Evolutionary conservation across 2,888 invertebrate genomes (phyloP), one percentile per base, ranked within the genome.

Genomic region (Nomada lathburiana): DNA sequence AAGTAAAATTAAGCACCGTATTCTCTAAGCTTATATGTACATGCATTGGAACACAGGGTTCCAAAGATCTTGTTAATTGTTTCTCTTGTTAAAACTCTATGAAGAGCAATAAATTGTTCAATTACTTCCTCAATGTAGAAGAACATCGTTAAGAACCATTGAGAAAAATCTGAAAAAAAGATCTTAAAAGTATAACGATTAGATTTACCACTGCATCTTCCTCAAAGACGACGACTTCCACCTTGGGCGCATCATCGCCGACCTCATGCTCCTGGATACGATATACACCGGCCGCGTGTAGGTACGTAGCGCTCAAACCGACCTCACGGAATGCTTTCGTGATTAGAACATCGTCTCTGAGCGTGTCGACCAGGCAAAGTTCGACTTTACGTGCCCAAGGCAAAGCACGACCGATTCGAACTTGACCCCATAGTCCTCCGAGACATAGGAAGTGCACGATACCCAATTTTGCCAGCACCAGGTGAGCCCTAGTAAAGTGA

Each of bases 371-470:
- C 9, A 95, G 88, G 88, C 95, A 95, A 16, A 95, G 88, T 80
- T 95, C 95, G 11, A 95, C 92, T 87, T 94, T 94, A 60, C 94
- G 92, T 79, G 95, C 95, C 95, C 95, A 95, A 0, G 95, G 95
- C 11, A 95, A 91, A n/a, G 95, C 94, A 23, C 94, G 92, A 9
- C 94, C 94, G 57, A 94, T 91, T 79, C 95, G 93, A 57, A 95
- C 93, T 84, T 95, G 95, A 68, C 95, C 95, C 95, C 95, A 95
- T 3, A 95, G 93, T 13, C 95, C 94, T 44, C 95, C 95, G 83
- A 95, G 95, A 89, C 95, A 95, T 20, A 95, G 92, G 87, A 95
- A 95, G 90, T 95, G 95, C n/a, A 94, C 94, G 55, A 95, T 90
- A 2, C 94, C 92, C 55, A 95, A 90, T 55, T 94, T 92, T 18